These are phyloP conservation scores for Galaxea fascicularis DNA, from an alignment of 92 coral and sea anemone genomes.

Conservation along the genomic window DNA sequence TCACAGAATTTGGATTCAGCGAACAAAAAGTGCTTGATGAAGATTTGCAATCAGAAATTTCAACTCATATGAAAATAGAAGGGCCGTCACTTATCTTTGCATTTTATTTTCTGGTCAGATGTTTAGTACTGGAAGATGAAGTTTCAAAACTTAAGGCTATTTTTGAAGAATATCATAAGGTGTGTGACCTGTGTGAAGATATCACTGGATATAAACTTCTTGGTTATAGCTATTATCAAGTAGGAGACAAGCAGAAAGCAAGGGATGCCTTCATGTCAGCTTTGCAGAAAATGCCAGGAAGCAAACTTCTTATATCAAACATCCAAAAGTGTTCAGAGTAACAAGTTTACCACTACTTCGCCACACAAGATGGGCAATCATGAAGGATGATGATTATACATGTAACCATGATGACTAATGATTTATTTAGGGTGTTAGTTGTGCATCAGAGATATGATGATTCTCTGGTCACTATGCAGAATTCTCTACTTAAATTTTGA, in stretches of 20 bases:
- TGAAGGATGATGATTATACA: conserved; percentile 25
- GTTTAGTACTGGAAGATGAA: conserved; percentile 44
- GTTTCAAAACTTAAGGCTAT: conserved; percentile 24
- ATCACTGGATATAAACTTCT: conserved; percentile 50
- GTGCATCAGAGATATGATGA: conserved; percentile 14
- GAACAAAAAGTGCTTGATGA: conserved; percentile 50
- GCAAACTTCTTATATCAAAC: conserved; percentile 51
- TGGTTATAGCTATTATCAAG: conserved; percentile 53
- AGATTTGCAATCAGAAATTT: conserved; percentile 53
- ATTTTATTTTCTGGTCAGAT: conserved; percentile 48
- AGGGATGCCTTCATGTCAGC: conserved; percentile 49
- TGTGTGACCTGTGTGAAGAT: conserved; percentile 54
- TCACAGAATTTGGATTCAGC: conserved; percentile 53
- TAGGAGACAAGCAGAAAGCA: conserved; percentile 45
- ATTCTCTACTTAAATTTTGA: conserved; percentile 12
- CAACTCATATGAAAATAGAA: conserved; percentile 54
- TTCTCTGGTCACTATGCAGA: conserved; percentile 21
- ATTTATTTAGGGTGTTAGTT: conserved; percentile 25
- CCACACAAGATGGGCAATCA: neutral
- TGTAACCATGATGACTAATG: neutral
- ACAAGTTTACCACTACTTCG: conserved; percentile 20
- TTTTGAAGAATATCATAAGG: conserved; percentile 46
- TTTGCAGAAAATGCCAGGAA: conserved; percentile 57
- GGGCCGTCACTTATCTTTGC: conserved; percentile 42
- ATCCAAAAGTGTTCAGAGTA: conserved; percentile 39